Conservation (phyloP, 1,140 invertebrate genomes). For the Phymastichus coffea region DNA sequence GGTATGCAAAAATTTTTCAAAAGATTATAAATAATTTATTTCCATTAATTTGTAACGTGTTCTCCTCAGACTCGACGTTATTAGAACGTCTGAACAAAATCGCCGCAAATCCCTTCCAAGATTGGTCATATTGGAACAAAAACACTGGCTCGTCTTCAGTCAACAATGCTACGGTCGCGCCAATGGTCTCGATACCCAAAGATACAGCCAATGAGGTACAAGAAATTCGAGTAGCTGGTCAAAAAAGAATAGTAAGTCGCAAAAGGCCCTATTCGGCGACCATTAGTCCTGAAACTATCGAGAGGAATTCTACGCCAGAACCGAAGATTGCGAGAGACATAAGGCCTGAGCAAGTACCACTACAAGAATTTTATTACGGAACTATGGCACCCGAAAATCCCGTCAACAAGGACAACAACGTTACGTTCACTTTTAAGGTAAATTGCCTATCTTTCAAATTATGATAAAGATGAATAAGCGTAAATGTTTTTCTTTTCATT, state of each 20-base stretch:
- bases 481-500: background rate
- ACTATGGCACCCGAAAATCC: conserved; percentile 47
- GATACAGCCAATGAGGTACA: conserved; percentile 30
- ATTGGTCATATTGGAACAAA: conserved; percentile 67
- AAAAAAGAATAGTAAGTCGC: background rate
- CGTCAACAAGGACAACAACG: conserved; percentile 36
- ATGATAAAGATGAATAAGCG: background rate
- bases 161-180: conserved; percentile 13
- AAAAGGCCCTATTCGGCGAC: background rate
- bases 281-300: conserved; percentile 6
- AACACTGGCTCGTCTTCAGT: background rate
- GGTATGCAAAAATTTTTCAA: conserved; percentile 54
- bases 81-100: conserved; percentile 65
- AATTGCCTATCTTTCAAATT: background rate
- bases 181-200: conserved; percentile 30
- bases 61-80: conserved; percentile 49
- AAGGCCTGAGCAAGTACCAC: conserved; percentile 32
- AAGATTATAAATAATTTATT: conserved; percentile 36
- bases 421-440: conserved; percentile 43
- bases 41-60: background rate
- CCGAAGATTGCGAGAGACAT: conserved; percentile 10
- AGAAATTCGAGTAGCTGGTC: conserved; percentile 6
- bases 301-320: conserved; percentile 1
- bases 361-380: conserved; percentile 51
- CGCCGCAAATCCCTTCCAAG: conserved; percentile 75